A percentile compares a stretch with the other conserved stretches of the same genome.
Conservation (phyloP, 2,888 invertebrate genomes). For the Acronicta psi region DNA sequence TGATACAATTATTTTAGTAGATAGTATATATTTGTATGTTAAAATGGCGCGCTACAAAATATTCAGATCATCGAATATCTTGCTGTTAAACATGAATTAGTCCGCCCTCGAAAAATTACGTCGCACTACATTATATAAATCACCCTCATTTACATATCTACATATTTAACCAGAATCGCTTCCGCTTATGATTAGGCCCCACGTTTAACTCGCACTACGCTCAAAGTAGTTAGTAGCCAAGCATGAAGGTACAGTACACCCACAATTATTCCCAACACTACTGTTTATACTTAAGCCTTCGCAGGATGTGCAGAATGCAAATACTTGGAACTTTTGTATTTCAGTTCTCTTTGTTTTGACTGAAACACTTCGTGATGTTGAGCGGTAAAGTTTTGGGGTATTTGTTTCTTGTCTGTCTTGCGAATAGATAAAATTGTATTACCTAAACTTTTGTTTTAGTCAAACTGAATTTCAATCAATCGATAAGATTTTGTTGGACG, state of each 20-base stretch:
- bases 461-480: constrained; percentile 1
- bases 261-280: constrained; percentile 75
- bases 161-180: too few species aligned
- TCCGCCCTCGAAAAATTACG: too few species aligned
- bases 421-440: constrained; percentile 31
- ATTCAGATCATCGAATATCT: too few species aligned
- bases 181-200: constrained; percentile 24
- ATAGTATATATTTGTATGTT: too few species aligned
- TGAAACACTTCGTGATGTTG: constrained; percentile 48
- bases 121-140: too few species aligned
- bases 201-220: constrained; percentile 57
- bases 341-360: constrained; percentile 66
- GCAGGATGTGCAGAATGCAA: constrained; percentile 76
- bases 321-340: constrained; percentile 64
- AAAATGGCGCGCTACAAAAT: too few species aligned
- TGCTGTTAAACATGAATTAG: too few species aligned
- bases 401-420: constrained; percentile 48
- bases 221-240: constrained; percentile 69
- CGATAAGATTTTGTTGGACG: constrained; percentile 1
- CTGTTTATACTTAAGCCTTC: constrained; percentile 68
- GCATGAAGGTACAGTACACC: constrained; percentile 65
- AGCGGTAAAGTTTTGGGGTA: constrained; percentile 50
- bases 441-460: constrained; percentile 22
- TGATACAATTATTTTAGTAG: too few species aligned
- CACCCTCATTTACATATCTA: too few species aligned